Evolutionary conservation across 2,888 invertebrate species (phyloP).

Genomic region (Julus scanicus): DNA sequence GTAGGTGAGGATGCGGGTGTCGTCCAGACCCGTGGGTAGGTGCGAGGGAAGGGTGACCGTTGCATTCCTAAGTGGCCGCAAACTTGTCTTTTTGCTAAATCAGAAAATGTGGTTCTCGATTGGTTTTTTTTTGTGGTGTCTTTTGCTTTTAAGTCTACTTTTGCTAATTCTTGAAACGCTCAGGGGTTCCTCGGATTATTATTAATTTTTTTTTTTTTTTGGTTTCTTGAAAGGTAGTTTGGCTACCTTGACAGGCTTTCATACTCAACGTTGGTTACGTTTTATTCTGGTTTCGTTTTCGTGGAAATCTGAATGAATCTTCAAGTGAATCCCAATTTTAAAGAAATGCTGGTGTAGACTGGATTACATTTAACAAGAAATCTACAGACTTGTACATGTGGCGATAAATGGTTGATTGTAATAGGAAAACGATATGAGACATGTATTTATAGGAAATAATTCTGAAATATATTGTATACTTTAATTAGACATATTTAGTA

Average conservation of each 20-base stretch:
- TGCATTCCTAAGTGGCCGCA: conserved; percentile 28
- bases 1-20: conserved; percentile 38
- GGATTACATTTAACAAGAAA: too few species aligned
- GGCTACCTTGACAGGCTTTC: conserved; percentile 1
- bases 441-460: too few species aligned
- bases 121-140: neutral
- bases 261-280: neutral
- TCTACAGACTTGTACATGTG: neutral
- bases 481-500: too few species aligned
- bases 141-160: neutral
- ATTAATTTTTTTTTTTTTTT: too few species aligned
- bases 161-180: conserved; percentile 16
- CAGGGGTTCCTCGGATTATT: neutral
- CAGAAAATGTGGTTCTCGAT: neutral
- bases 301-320: neutral
- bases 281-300: neutral
- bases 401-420: too few species aligned
- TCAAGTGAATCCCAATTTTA: neutral
- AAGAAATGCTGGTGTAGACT: neutral
- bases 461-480: too few species aligned
- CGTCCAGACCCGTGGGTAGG: conserved; percentile 21
- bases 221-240: neutral
- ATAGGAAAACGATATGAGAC: too few species aligned
- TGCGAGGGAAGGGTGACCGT: conserved; percentile 28
- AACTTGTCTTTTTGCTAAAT: neutral